These are phyloP conservation scores for Meteorus cinctellus DNA, from an alignment of 2,888 invertebrate species.

Conservation along the genomic window DNA sequence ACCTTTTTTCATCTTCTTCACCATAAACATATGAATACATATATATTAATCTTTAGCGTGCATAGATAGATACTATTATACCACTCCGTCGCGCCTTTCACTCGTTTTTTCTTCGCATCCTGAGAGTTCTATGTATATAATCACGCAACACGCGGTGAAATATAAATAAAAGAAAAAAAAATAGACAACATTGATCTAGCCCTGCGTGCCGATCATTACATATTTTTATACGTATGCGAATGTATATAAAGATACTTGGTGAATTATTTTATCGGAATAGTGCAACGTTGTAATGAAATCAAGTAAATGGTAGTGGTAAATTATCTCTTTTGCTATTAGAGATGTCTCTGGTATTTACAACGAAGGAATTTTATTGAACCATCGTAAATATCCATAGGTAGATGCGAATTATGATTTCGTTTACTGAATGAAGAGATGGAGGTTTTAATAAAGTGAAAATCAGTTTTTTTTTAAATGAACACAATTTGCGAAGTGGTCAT, in stretches of 20 bases:
- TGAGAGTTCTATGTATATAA: neutral
- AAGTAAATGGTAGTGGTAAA: neutral
- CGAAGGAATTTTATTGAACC: too few relatives aligned
- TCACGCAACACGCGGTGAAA: neutral
- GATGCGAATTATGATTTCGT: too few relatives aligned
- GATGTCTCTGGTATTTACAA: neutral
- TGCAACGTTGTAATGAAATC: neutral
- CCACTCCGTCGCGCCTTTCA: conserved; percentile 37
- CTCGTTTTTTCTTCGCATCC: conserved; percentile 18
- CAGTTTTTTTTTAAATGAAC: too few relatives aligned
- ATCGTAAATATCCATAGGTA: too few relatives aligned
- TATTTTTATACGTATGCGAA: neutral
- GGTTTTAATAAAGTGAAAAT: too few relatives aligned
- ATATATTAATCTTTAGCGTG: conserved; percentile 25
- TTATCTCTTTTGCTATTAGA: neutral
- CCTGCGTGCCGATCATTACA: neutral
- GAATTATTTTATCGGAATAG: neutral
- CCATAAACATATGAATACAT: conserved; percentile 6
- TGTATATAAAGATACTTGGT: neutral
- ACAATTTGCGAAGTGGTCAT: too few relatives aligned
- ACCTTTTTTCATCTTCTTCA: neutral
- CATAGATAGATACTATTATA: conserved; percentile 28
- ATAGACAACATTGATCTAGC: neutral
- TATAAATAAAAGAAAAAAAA: conserved; percentile 6
- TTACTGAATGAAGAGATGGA: too few relatives aligned